Evolutionary conservation across 2,797 vertebrate genomes (phyloP), one percentile per base, ranked within the genome.

Genomic region (Parauchenoglanis ngamensis): DNA sequence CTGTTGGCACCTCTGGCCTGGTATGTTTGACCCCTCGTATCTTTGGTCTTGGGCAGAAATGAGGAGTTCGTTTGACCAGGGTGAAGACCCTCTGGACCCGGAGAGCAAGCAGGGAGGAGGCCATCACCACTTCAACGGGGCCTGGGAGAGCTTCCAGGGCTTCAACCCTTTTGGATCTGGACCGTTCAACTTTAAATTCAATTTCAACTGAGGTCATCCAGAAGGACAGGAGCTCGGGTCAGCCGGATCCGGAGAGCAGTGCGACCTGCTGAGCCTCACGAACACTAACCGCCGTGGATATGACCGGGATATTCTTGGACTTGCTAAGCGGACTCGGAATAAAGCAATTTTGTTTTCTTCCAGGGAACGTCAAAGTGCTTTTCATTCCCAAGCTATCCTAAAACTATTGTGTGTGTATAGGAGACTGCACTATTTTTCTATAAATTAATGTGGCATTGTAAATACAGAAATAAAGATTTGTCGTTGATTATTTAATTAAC

Each of bases 111-210:
- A 99, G 91, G 97, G 97, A 0, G 92, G 92, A n/a, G 96, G 94
- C 46, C 95, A 97, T 0, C 96, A 97, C 21, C 94, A 97, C 87
- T 99, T 98, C 92, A 96, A 97, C 2, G 94, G 96, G 78, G 96
- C 95, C 84, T 97, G 96, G 95, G 96, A 97, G 49, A 96, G 95
- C 0, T 98, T 97, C 95, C 98, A 98, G 91, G 98, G 97, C 25
- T 99, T 98, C 91, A 98, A 99, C 86, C 98, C 98, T 1, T 99
- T 99, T 11, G 96, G 97, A 87, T 99, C 98, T 0, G 98, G 98
- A 94, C 96, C 97, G 2, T 99, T 99, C 91, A 96, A 96, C 94
- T 99, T 99, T 92, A 99, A 99, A 93, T 99, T 99, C 87, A 95
- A 96, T 92, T 98, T 96, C 94, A 98, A 98, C 94, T 99, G 92